Conservation (phyloP, 2,888 invertebrate genomes). For the Ecdyonurus torrentis region DNA sequence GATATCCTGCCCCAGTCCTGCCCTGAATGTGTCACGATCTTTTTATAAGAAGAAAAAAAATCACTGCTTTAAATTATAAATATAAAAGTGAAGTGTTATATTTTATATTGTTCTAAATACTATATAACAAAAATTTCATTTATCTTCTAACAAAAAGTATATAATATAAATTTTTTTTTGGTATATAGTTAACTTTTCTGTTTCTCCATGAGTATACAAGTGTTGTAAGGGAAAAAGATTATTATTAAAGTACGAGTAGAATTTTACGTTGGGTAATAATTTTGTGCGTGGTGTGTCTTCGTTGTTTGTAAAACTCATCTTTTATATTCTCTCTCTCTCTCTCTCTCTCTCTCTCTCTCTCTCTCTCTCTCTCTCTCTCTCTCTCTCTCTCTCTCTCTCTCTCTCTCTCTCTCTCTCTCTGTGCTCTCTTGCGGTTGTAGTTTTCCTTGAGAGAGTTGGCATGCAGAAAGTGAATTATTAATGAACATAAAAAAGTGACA, state of each 20-base stretch:
- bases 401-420: conserved; percentile 15
- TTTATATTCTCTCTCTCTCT: conserved; percentile 14
- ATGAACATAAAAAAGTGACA: neutral
- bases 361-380: conserved; percentile 14
- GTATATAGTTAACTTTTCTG: too few species aligned
- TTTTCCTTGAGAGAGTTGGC: neutral
- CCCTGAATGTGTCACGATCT: too few species aligned
- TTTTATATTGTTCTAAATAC: too few species aligned
- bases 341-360: conserved; percentile 13
- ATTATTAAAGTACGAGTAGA: neutral
- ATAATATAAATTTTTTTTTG: too few species aligned
- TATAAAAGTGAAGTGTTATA: too few species aligned
- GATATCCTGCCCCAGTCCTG: too few species aligned
- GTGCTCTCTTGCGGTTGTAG: neutral
- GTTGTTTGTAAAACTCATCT: neutral
- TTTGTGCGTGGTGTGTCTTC: neutral
- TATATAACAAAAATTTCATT: too few species aligned
- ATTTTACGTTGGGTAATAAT: neutral
- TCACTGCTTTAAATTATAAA: too few species aligned
- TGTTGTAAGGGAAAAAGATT: neutral
- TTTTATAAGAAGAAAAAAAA: too few species aligned
- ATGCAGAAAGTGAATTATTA: neutral
- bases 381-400: conserved; percentile 16
- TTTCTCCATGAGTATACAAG: neutral
- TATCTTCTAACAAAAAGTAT: too few species aligned